Conservation (phyloP, 2,113 vertebrate genomes). For the Chelonoidis abingdonii region DNA sequence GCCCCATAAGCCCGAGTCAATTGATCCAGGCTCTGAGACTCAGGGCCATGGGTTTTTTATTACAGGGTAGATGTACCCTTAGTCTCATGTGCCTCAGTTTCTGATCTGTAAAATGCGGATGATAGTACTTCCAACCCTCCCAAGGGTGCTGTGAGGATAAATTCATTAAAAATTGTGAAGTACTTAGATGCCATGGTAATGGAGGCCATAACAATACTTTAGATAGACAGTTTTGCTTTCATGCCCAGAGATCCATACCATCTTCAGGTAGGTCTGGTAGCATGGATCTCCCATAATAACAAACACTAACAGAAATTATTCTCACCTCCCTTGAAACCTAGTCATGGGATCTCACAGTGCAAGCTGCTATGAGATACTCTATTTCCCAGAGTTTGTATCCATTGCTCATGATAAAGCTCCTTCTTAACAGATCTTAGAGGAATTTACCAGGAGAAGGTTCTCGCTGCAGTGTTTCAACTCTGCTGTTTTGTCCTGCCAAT, state of each 20-base stretch:
- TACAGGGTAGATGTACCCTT: neutral
- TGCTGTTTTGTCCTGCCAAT: slow-evolving; percentile 73
- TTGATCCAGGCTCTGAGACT: neutral
- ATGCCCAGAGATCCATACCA: neutral
- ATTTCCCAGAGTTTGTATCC: neutral
- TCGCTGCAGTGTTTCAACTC: slow-evolving; percentile 52
- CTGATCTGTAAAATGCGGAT: neutral
- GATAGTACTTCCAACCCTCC: neutral
- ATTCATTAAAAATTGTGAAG: neutral
- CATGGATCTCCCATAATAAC: neutral
- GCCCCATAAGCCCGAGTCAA: too few species aligned
- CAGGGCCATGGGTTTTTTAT: neutral
- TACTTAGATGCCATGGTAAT: fast-evolving
- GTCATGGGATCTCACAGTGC: neutral
- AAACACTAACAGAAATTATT: neutral
- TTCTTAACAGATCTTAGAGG: neutral
- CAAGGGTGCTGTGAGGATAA: neutral
- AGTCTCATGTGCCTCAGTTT: neutral
- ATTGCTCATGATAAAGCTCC: neutral
- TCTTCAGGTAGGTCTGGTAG: neutral
- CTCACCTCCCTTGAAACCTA: neutral
- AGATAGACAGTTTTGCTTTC: neutral
- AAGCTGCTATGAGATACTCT: neutral
- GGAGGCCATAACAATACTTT: neutral
- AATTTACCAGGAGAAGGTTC: slow-evolving; percentile 25